Evolutionary conservation across 92 coral and sea anemone species (phyloP), one percentile per base, ranked within the genome.

Genomic region (Nematostella vectensis): DNA sequence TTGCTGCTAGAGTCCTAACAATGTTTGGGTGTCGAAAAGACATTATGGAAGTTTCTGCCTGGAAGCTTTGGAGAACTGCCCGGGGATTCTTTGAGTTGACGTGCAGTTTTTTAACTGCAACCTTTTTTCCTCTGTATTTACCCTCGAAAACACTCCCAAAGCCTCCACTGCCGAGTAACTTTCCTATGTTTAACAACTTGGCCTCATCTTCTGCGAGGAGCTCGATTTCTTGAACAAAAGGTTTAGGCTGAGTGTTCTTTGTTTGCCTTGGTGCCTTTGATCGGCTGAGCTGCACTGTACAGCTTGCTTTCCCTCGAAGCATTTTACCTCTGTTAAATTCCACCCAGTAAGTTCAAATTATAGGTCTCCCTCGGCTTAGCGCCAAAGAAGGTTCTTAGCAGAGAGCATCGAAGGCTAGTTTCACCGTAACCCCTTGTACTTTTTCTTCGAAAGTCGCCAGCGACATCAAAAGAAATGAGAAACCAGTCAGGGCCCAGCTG

Each of bases 71-170:
- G 61, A 70, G 71, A 21, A 88, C 86, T 43, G 98, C 98, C 45
- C 89, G 74, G 3, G 93, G 88, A 40, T 88, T 91, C 68, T 86
- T 91, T 1, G 98, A 81, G 68, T 87, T 86, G 25, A 80, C 68
- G 50, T 83, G 83, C 68, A 91, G 64, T 62, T 76, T 79, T 43
- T 91, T 91, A 31, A 91, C 76, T 37, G 98, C 98, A 37, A 86
- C 96, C 25, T 48, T 78, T 51, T 58, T 55, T 42, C 98, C 98
- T 17, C 77, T 73, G 49, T 75, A 87, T 25, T 54, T 62, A 1
- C 91, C 98, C 51, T 86, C 95, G 65, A 67, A 86, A 11, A 91
- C 98, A 0, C 75, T 61, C 31, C 98, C 98, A 65, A 91, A 91
- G 17, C 98, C 98, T 3, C 98, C 98, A 48, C 96, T 91, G 23